Conservation (phyloP, 2,888 invertebrate genomes). For the Agonopterix alstromeriana region DNA sequence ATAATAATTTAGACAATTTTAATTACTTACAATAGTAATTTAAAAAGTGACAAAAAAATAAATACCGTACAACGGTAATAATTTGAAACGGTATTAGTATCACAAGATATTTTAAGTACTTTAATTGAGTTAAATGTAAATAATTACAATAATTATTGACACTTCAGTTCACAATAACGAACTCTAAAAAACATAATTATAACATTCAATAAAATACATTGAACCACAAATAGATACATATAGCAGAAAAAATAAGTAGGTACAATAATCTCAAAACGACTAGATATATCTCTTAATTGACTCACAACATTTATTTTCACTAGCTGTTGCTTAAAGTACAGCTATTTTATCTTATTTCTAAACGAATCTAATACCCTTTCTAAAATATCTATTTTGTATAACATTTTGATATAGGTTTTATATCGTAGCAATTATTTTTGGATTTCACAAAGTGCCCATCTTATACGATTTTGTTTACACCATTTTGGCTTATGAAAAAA, state of each 20-base stretch:
- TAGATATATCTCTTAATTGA: constrained; percentile 63
- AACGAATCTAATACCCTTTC: neutral
- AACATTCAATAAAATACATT: no score
- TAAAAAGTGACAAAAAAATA: neutral
- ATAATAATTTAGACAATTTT: no score
- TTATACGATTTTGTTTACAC: no score
- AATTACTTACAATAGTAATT: neutral
- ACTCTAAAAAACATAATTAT: neutral
- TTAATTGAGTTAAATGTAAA: no score
- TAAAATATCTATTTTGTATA: neutral
- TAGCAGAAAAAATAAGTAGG: neutral
- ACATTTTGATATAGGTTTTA: neutral
- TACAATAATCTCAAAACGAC: constrained; percentile 60
- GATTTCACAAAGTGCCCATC: no score
- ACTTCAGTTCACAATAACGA: constrained; percentile 5
- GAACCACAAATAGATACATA: neutral
- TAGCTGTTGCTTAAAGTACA: constrained; percentile 4
- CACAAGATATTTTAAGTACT: no score
- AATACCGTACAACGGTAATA: no score
- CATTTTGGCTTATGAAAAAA: no score
- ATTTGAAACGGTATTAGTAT: no score
- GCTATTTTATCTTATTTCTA: neutral
- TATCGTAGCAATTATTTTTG: no score
- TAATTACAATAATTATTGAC: neutral
- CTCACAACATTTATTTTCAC: constrained; percentile 44